Evolutionary conservation across 2,797 vertebrate species (phyloP).

Genomic region (Salmo trutta): DNA sequence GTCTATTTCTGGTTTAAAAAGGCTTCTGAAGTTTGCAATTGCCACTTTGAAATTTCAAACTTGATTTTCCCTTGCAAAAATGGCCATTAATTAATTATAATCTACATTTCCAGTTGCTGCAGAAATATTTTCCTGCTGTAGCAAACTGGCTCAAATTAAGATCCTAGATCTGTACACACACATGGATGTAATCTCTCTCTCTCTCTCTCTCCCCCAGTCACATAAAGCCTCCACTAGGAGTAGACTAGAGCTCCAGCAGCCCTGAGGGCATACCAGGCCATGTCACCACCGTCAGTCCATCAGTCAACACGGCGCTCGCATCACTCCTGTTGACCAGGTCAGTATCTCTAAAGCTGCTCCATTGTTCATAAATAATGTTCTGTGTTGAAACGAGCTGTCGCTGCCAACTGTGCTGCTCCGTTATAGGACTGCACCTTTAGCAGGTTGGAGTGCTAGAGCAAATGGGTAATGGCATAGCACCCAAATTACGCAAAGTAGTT

Average conservation of each 20-base stretch:
- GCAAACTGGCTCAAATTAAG: too few species aligned
- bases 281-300: neutral
- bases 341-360: neutral
- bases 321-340: conserved; percentile 3
- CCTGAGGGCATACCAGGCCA: neutral
- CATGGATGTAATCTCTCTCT: too few species aligned
- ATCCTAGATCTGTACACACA: too few species aligned
- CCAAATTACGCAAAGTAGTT: neutral
- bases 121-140: too few species aligned
- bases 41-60: too few species aligned
- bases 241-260: neutral
- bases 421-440: neutral
- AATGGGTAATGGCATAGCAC: neutral
- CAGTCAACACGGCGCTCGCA: neutral
- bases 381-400: conserved; percentile 36
- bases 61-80: too few species aligned
- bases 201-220: neutral
- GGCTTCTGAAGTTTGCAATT: too few species aligned
- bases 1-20: too few species aligned
- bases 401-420: conserved; percentile 35
- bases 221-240: neutral
- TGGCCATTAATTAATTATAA: too few species aligned
- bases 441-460: neutral
- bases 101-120: too few species aligned
- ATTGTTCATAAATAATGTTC: neutral